A percentile compares a stretch with the other conserved stretches of the same genome.
phyloP scores from a whole-genome alignment of 2,888 invertebrate species.

The Podabrus alpinus region DNA sequence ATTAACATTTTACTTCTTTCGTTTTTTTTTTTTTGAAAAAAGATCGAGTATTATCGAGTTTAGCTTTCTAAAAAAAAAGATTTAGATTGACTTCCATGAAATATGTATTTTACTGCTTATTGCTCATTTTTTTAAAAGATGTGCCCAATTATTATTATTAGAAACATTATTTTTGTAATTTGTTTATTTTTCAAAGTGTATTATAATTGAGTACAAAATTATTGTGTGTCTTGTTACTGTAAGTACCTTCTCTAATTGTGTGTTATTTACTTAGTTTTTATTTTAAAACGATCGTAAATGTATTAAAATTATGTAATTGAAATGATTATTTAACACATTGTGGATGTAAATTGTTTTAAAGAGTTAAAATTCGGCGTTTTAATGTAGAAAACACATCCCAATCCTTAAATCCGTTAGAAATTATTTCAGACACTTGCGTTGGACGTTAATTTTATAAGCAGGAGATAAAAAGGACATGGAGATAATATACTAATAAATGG shows the following conservation, averaged over 20 bases:
- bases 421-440: neutral
- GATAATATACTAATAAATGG: too few relatives aligned
- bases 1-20: neutral
- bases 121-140: neutral
- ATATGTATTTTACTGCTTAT: neutral
- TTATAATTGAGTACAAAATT: conserved; percentile 22
- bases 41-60: neutral
- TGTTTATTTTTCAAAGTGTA: conserved; percentile 1
- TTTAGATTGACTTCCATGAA: neutral
- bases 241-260: conserved; percentile 21
- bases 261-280: conserved; percentile 11
- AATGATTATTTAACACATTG: conserved; percentile 17
- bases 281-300: conserved; percentile 6
- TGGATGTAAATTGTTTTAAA: conserved; percentile 27
- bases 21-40: neutral
- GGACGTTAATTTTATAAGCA: neutral
- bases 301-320: conserved; percentile 18
- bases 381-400: neutral
- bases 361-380: neutral
- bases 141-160: neutral
- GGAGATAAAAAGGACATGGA: too few relatives aligned
- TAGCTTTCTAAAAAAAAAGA: neutral
- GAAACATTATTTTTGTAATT: neutral
- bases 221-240: conserved; percentile 18
- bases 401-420: neutral